Evolutionary conservation across 1,140 invertebrate species (phyloP).

Genomic region (Drosophila lini): DNA sequence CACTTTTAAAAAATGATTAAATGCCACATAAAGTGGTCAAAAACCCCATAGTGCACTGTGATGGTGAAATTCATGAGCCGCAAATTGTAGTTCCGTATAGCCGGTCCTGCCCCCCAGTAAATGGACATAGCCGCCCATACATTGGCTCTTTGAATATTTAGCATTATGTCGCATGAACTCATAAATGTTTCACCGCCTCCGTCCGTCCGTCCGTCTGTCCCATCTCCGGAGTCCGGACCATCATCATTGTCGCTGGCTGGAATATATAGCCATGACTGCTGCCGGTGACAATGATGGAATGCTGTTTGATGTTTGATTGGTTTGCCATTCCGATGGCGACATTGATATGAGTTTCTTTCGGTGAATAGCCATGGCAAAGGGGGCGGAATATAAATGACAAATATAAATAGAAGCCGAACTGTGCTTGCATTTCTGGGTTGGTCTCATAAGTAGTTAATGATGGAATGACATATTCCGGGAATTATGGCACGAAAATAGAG

Average conservation of each 20-base stretch:
- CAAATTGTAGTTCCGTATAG: slow-evolving; percentile 54
- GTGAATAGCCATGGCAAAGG: slow-evolving; percentile 7
- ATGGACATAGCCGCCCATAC: slow-evolving; percentile 17
- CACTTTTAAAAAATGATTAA: too few relatives aligned
- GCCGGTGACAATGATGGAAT: slow-evolving; percentile 75
- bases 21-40: too few relatives aligned
- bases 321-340: slow-evolving; percentile 65
- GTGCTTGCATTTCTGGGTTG: slow-evolving; percentile 4
- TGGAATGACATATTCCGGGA: not conserved
- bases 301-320: slow-evolving; percentile 64
- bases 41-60: too few relatives aligned
- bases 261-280: slow-evolving; percentile 32
- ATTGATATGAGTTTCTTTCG: slow-evolving; percentile 36
- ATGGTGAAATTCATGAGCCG: slow-evolving; percentile 55
- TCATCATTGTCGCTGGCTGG: slow-evolving; percentile 6
- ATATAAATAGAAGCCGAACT: slow-evolving; percentile 32
- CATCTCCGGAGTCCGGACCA: slow-evolving; percentile 4
- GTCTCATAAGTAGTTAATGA: slow-evolving; percentile 27
- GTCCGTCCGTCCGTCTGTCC: not conserved
- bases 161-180: slow-evolving; percentile 44
- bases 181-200: slow-evolving; percentile 51
- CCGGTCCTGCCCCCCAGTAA: slow-evolving; percentile 16
- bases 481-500: slow-evolving; percentile 10
- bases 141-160: slow-evolving; percentile 60
- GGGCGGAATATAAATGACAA: slow-evolving; percentile 43